These are phyloP conservation scores for Ovis canadensis DNA, from an alignment of 2,113 vertebrate species.

Conservation along the genomic window DNA sequence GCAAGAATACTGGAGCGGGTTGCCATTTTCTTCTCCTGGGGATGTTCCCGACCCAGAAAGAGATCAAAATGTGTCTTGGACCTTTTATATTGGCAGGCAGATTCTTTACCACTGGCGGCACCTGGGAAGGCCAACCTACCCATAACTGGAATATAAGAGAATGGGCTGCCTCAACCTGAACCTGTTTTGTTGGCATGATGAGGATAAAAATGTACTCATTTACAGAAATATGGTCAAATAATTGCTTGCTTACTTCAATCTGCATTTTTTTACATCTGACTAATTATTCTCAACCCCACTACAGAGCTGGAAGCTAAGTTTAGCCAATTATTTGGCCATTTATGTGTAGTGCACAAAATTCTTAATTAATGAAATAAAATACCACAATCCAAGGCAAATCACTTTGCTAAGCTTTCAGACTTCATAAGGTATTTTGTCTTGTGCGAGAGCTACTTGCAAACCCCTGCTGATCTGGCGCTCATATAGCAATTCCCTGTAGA, in stretches of 20 bases:
- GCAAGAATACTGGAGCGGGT: not conserved
- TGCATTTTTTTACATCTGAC: conserved; percentile 38
- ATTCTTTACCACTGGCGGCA: not conserved
- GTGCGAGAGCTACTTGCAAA: conserved; percentile 50
- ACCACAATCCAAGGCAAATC: conserved; percentile 50
- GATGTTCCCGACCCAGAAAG: not conserved
- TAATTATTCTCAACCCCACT: conserved; percentile 28
- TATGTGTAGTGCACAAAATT: conserved; percentile 60
- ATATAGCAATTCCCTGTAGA: conserved; percentile 20
- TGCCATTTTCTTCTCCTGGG: not conserved
- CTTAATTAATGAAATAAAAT: conserved; percentile 63
- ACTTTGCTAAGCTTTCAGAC: conserved; percentile 54
- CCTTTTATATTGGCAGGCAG: not conserved
- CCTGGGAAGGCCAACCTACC: not conserved
- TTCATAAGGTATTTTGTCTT: conserved; percentile 54
- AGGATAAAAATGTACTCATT: not conserved
- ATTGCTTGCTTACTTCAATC: conserved; percentile 21
- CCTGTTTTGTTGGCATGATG: not conserved
- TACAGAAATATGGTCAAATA: conserved; percentile 7
- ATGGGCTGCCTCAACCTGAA: not conserved
- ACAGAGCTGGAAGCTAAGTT: conserved; percentile 52
- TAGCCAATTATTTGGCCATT: conserved; percentile 43
- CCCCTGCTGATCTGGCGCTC: conserved; percentile 55
- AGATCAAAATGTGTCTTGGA: not conserved
- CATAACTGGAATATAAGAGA: not conserved